These are phyloP conservation scores for Mola mola DNA, from an alignment of 2,113 vertebrate genomes.

Conservation along the genomic window DNA sequence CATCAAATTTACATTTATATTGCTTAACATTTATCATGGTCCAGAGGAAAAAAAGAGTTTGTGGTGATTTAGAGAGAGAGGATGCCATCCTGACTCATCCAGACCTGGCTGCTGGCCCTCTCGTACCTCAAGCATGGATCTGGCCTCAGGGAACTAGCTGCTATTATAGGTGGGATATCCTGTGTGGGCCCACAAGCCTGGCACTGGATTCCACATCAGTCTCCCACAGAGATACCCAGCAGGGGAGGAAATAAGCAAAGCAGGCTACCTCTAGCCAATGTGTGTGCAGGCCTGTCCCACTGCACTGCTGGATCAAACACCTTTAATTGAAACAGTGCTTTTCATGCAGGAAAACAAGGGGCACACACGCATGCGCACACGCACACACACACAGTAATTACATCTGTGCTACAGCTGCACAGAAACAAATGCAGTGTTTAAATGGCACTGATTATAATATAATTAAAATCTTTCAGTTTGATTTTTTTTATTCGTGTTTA, in stretches of 20 bases:
- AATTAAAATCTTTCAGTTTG: background rate
- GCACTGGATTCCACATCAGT: conserved; percentile 64
- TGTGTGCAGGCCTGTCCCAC: conserved; percentile 21
- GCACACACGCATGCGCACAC: conserved; percentile 20
- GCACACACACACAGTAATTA: conserved; percentile 1
- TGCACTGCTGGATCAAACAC: conserved; percentile 52
- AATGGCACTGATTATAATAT: too few relatives aligned
- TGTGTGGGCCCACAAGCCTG: conserved; percentile 57
- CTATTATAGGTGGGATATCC: conserved; percentile 76
- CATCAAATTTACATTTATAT: too few relatives aligned
- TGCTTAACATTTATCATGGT: too few relatives aligned
- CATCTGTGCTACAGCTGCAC: conserved; percentile 1
- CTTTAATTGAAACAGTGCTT: conserved; percentile 66
- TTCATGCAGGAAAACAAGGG: conserved; percentile 35
- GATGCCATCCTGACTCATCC: conserved; percentile 8
- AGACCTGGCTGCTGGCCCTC: conserved; percentile 24
- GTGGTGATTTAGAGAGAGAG: background rate
- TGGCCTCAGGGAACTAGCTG: conserved; percentile 39
- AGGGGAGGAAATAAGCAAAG: conserved; percentile 38
- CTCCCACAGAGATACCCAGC: conserved; percentile 37
- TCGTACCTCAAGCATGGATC: conserved; percentile 56
- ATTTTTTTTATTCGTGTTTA: too few relatives aligned
- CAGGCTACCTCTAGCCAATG: conserved; percentile 36
- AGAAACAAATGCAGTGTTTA: background rate
- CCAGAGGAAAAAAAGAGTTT: background rate